A percentile compares a stretch with the other conserved stretches of the same genome.
Evolutionary conservation across 2,797 vertebrate genomes (phyloP).

Genomic region (Trichosurus vulpecula): DNA sequence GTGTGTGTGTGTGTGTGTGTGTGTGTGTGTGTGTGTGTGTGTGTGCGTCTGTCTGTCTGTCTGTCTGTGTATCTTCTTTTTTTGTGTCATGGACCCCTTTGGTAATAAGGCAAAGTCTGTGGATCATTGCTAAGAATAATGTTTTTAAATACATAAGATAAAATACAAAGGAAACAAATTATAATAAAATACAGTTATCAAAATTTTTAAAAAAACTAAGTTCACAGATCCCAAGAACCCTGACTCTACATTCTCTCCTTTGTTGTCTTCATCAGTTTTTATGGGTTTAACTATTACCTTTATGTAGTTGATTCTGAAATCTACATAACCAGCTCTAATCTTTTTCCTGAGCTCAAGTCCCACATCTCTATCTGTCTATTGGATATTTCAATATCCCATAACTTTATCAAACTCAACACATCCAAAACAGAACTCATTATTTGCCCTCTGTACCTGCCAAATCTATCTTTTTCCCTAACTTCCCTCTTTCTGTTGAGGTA

Average conservation of each 20-base stretch:
- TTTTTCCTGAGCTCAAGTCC: too few species aligned
- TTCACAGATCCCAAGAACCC: background rate
- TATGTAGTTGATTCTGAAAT: background rate
- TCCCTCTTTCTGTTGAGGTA: background rate
- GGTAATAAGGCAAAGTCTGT: too few species aligned
- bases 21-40: too few species aligned
- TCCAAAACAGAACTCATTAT: background rate
- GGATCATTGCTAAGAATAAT: too few species aligned
- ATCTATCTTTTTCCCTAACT: background rate
- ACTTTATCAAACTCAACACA: background rate
- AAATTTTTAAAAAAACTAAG: background rate
- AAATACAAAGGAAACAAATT: too few species aligned
- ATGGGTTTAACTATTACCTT: background rate
- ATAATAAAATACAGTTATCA: too few species aligned
- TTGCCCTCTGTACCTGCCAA: background rate
- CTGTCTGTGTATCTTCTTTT: too few species aligned
- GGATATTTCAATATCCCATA: background rate
- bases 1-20: too few species aligned
- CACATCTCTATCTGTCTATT: background rate
- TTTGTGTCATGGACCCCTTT: too few species aligned
- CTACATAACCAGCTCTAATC: too few species aligned
- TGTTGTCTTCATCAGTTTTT: background rate
- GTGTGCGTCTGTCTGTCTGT: too few species aligned
- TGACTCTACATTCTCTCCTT: background rate
- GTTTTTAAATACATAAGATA: too few species aligned